Conservation (phyloP, 2,888 invertebrate genomes). For the Cinara cedri region DNA sequence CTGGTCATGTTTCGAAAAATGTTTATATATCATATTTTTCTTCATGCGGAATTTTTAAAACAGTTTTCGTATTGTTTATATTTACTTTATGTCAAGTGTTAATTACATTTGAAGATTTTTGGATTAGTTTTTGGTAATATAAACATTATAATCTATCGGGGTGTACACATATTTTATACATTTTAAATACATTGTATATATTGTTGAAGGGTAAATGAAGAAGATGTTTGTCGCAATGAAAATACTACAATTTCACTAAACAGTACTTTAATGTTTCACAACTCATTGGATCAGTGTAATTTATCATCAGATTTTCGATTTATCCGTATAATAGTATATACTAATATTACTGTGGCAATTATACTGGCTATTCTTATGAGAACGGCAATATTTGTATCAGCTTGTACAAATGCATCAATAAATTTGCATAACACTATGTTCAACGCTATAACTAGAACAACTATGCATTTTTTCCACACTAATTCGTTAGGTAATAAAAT, state of each 20-base stretch:
- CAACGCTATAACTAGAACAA: slow-evolving; percentile 75
- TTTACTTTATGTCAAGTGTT: slow-evolving; percentile 69
- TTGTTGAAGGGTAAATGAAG: too few species aligned
- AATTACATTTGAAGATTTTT: slow-evolving; percentile 74
- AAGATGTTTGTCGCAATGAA: too few species aligned
- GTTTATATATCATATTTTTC: slow-evolving; percentile 74
- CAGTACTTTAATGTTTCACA: too few species aligned
- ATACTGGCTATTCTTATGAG: slow-evolving; percentile 65
- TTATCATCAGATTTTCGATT: too few species aligned
- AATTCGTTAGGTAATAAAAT: slow-evolving; percentile 77
- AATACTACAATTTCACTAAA: too few species aligned
- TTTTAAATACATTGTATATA: too few species aligned
- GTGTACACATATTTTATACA: too few species aligned
- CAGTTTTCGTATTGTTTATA: slow-evolving; percentile 69
- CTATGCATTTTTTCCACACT: slow-evolving; percentile 86
- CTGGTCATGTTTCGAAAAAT: slow-evolving; percentile 69
- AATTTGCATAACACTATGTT: slow-evolving; percentile 87
- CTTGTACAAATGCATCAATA: slow-evolving; percentile 81
- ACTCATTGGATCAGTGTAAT: too few species aligned
- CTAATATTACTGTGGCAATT: too few species aligned
- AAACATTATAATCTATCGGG: neutral
- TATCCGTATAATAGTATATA: too few species aligned
- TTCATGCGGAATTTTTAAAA: slow-evolving; percentile 73
- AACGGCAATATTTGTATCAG: slow-evolving; percentile 74
- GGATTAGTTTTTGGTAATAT: slow-evolving; percentile 75